Base-by-base conservation (phyloP, 1,140 invertebrate genomes). In the Aphelinus atriplicis region DNA sequence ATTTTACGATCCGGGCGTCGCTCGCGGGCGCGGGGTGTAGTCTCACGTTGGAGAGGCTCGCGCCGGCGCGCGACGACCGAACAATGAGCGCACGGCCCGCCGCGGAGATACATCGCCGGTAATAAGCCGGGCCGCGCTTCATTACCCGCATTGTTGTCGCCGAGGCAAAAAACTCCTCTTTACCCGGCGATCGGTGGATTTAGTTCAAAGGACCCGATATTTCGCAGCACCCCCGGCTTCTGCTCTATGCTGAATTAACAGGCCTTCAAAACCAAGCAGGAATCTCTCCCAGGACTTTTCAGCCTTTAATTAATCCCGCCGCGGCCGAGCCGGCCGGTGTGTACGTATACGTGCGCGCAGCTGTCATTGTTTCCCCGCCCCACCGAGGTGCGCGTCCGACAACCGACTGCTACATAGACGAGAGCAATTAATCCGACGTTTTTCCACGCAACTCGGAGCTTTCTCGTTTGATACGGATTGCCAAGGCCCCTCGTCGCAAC, bases 121-220 rank as follows among this genome's bases (percentile, higher is more conserved):
- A 85, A 85, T 85, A 85, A 84, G 81, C 81, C 81, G 78, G 77
- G 67, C 79, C 26, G 80, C 78, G 81, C 81, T 86, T 86, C 84
- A 84, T 86, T 85, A 86, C 82, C 78, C 70, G 83, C 81, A 86
- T 86, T 86, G 84, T 85, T 84, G 83, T 80, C 75, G 73, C 68
- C 74, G 74, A 73, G 26, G 26, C 26, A 77, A 73, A 68, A 71
- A 53, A 72, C 71, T 61, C 26, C 26, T 26, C 26, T 26, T 26
- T 26, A 26, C 26, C 26, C 26, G 26, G 26, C 26, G 26, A 26
- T 26, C 26, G 26, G 26, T 26, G 26, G 26, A 26, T 64, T 63
- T 75, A 76, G 73, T 78, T 77, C 68, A 71, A 71, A 75, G 71
- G 63, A 58, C 68, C 76, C 77, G 75, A 72, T 74, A 71, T 63